A percentile compares a stretch with the other conserved stretches of the same genome.
These are phyloP conservation scores for Alloscopus bannaensis DNA, from an alignment of 2,888 invertebrate genomes.

Conservation along the genomic window DNA sequence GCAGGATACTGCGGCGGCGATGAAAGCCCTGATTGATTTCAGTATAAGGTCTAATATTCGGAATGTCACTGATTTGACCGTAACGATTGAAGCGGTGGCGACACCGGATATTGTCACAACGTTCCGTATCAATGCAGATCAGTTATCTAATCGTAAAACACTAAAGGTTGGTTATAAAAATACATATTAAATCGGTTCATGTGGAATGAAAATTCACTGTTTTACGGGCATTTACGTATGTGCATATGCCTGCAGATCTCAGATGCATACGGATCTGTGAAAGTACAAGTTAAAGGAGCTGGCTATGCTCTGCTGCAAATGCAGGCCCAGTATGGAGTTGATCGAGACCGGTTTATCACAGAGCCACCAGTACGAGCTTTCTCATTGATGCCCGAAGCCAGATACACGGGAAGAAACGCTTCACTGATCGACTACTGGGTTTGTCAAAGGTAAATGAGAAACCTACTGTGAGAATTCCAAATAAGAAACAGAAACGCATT, in stretches of 20 bases:
- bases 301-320: constrained; percentile 93
- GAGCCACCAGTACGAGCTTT: constrained; percentile 89
- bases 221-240: neutral
- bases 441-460: constrained; percentile 86
- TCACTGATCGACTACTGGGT: constrained; percentile 91
- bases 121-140: constrained; percentile 84
- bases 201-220: neutral
- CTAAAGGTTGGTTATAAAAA: constrained; percentile 80
- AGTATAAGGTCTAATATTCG: constrained; percentile 89
- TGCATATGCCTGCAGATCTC: constrained; percentile 81
- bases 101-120: constrained; percentile 82
- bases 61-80: constrained; percentile 86
- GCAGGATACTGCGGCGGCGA: constrained; percentile 89
- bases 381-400: constrained; percentile 83
- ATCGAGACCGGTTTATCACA: constrained; percentile 86
- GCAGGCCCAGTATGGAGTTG: constrained; percentile 93
- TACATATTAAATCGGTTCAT: neutral
- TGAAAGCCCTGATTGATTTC: constrained; percentile 93
- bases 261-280: constrained; percentile 95
- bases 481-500: no score
- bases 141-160: constrained; percentile 86
- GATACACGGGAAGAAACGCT: constrained; percentile 92
- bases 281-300: constrained; percentile 93
- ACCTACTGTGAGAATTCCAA: neutral
- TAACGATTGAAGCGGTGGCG: constrained; percentile 90